Evolutionary conservation across 2,888 invertebrate genomes (phyloP).

Genomic region (Apotomis turbidana): DNA sequence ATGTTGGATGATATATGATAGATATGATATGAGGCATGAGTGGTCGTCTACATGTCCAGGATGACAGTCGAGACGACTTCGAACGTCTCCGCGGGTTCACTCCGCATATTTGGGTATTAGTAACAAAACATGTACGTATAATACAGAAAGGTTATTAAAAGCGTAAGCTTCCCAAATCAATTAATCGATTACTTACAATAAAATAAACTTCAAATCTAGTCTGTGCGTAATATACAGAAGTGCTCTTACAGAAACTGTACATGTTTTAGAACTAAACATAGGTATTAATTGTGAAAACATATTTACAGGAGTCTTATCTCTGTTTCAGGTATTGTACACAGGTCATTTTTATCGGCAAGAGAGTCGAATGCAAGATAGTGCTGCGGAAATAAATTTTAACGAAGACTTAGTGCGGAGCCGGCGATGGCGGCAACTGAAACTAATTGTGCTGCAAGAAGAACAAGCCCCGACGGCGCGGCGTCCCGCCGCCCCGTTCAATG

Average conservation of each 20-base stretch:
- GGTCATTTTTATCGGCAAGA: slow-evolving; percentile 78
- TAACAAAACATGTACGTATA: slow-evolving; percentile 85
- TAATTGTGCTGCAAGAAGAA: slow-evolving; percentile 89
- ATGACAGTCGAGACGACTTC: slow-evolving; percentile 56
- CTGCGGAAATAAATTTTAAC: slow-evolving; percentile 83
- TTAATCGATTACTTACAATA: slow-evolving; percentile 76
- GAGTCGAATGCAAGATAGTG: slow-evolving; percentile 83
- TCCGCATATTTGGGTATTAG: slow-evolving; percentile 78
- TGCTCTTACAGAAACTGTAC: slow-evolving; percentile 84
- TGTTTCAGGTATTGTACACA: slow-evolving; percentile 79
- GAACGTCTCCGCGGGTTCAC: slow-evolving; percentile 66
- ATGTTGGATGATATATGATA: slow-evolving; percentile 51
- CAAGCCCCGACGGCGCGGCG: slow-evolving; percentile 74
- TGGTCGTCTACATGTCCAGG: slow-evolving; percentile 73
- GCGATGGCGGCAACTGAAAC: slow-evolving; percentile 87
- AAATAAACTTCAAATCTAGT: slow-evolving; percentile 82
- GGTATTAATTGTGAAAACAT: slow-evolving; percentile 78
- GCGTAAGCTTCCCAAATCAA: slow-evolving; percentile 83
- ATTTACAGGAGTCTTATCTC: slow-evolving; percentile 82
- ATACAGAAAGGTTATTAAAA: slow-evolving; percentile 80
- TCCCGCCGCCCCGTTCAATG: slow-evolving; percentile 67
- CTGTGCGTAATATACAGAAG: slow-evolving; percentile 84
- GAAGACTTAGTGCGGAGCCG: slow-evolving; percentile 80
- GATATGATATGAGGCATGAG: slow-evolving; percentile 67
- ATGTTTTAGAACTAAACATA: slow-evolving; percentile 85